These are phyloP conservation scores for Astropecten irregularis DNA, from an alignment of 53 echinoderm and acorn worm species.

Conservation along the genomic window DNA sequence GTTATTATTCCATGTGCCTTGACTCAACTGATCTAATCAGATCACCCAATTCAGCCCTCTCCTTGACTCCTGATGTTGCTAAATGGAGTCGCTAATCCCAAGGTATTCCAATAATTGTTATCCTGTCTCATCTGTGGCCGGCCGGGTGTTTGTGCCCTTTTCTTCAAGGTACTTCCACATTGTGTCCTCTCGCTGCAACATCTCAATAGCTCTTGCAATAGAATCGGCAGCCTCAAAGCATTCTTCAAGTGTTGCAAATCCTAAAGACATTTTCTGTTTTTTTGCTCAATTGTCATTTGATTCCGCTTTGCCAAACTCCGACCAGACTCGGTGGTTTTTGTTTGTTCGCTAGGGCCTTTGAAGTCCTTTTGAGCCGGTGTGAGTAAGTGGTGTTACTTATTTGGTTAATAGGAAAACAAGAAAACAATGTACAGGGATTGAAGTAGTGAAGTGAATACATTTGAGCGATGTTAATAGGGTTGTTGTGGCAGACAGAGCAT, in stretches of 20 bases:
- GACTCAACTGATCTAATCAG: too few species aligned
- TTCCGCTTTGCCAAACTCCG: background rate
- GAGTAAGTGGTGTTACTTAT: too few species aligned
- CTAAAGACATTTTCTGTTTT: slow-evolving; percentile 21
- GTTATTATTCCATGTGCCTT: too few species aligned
- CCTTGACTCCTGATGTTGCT: slow-evolving; percentile 12
- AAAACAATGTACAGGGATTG: background rate
- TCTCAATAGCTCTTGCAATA: too few species aligned
- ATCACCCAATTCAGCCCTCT: background rate
- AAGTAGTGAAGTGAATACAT: background rate
- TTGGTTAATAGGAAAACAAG: slow-evolving; percentile 28
- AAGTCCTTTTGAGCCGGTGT: background rate
- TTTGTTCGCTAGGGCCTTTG: background rate
- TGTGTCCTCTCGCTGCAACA: background rate
- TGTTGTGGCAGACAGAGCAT: background rate
- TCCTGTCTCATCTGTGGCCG: background rate
- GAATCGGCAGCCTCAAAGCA: slow-evolving; percentile 33
- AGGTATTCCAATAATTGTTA: slow-evolving; percentile 8
- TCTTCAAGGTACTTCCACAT: background rate
- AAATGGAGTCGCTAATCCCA: slow-evolving; percentile 4
- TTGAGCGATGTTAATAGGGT: background rate
- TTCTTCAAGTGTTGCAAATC: slow-evolving; percentile 52
- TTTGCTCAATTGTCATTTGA: background rate
- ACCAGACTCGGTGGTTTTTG: background rate
- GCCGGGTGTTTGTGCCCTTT: background rate